Evolutionary conservation across 2,888 invertebrate species (phyloP), one percentile per base, ranked within the genome.

Genomic region (Sinohyriopsis cumingii): DNA sequence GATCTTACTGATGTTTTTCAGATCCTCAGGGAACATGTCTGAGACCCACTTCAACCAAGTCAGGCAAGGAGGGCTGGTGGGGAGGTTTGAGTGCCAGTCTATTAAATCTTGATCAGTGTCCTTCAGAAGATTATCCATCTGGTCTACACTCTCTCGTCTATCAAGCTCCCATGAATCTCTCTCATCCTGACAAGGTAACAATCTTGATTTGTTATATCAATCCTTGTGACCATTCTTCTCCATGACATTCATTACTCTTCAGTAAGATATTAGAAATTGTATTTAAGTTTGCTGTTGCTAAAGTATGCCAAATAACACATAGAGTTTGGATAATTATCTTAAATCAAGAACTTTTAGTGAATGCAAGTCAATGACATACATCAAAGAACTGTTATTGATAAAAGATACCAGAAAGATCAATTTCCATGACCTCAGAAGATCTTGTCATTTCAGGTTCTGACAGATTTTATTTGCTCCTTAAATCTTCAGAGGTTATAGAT

Each of bases 111-210:
- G 93, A 94, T 54, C 93, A 95, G 86, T 97, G 97, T 86, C 94
- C 95, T 45, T 71, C 76, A 15, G 84, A 87, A 53, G 90, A 91
- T 74, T 93, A 93, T 77, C 92, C 96, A 33, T 96, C 97, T 0
- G 98, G 97, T 0, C 92, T 97, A 4, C 97, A 96, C 0, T 96
- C 95, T 82, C 92, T 96, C 33, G 94, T 95, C 82, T 97, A 97
- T 89, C 94, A 95, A 82, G 94, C 95, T 87, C 97, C 97, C 0
- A 94, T 95, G 0, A 95, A 98, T 89, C 93, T 93, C 89, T 93
- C 94, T 54, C 95, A 96, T 86, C 98, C 98, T 0, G 98, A 98
- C 87, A 94, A 93, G 75, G 96, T 92, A 79, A 82, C 82, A 62
- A 55, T 59, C 24, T 15, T 57, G 59, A 57, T 24, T n/a, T 57